Percentiles rank a stretch among this genome's conserved stretches.
Evolutionary conservation across 2,888 invertebrate genomes (phyloP).

Genomic region (Cataglyphis rosenhaueri): DNA sequence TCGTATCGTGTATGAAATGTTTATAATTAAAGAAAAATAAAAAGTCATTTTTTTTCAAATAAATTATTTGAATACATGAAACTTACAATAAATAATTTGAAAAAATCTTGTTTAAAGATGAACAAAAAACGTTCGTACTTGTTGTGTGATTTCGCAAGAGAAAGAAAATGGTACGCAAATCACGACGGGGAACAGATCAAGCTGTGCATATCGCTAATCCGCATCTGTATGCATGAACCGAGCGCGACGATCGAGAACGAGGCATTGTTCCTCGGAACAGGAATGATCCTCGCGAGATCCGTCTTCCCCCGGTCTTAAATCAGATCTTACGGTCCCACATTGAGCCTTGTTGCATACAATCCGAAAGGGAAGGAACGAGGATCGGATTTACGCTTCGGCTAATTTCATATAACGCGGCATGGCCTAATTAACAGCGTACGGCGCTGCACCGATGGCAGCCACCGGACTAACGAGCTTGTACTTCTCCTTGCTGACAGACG

Average conservation of each 20-base stretch:
- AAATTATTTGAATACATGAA: neutral
- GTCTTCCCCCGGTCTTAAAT: slow-evolving; percentile 64
- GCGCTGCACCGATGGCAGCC: slow-evolving; percentile 14
- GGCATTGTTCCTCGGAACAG: slow-evolving; percentile 66
- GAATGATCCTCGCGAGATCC: slow-evolving; percentile 60
- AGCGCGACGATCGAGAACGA: slow-evolving; percentile 61
- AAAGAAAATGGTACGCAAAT: slow-evolving; percentile 25
- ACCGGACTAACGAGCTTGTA: slow-evolving; percentile 52
- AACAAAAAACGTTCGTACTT: neutral
- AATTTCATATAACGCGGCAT: slow-evolving; percentile 64
- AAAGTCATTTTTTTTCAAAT: neutral
- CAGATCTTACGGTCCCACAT: slow-evolving; percentile 52
- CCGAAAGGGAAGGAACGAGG: neutral
- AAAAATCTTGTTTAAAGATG: neutral
- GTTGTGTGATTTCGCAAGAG: neutral
- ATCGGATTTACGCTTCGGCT: slow-evolving; percentile 64
- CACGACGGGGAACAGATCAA: slow-evolving; percentile 36
- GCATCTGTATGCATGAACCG: slow-evolving; percentile 39
- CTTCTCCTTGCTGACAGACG: slow-evolving; percentile 5
- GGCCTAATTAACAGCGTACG: slow-evolving; percentile 61
- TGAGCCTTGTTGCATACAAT: slow-evolving; percentile 36
- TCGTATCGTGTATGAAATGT: neutral
- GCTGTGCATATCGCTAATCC: slow-evolving; percentile 34
- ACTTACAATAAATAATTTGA: neutral
- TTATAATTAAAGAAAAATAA: neutral